Evolutionary conservation across 1,140 invertebrate species (phyloP).

Genomic region (Orchestia grillus): DNA sequence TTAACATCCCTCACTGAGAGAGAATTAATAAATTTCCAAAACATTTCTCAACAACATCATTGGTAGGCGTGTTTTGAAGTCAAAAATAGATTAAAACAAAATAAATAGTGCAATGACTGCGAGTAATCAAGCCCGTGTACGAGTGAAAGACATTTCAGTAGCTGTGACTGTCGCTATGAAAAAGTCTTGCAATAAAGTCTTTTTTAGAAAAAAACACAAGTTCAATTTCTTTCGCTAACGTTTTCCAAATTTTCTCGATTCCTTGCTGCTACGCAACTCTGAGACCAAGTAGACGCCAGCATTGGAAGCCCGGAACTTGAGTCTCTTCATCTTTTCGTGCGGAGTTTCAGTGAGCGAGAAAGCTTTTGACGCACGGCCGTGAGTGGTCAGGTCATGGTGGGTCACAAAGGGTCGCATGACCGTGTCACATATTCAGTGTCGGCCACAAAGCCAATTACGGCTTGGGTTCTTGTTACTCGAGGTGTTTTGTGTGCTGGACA

Average conservation of each 20-base stretch:
- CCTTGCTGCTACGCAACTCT: not conserved
- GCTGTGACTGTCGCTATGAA: not conserved
- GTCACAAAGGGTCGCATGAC: constrained; percentile 4
- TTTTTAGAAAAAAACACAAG: not conserved
- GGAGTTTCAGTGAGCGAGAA: not conserved
- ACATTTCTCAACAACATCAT: not conserved
- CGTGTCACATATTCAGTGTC: constrained; percentile 43
- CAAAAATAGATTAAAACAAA: not conserved
- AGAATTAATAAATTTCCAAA: too few species aligned
- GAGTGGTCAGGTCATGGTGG: constrained; percentile 11
- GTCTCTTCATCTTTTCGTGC: not conserved
- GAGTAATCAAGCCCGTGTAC: not conserved
- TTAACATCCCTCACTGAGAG: too few species aligned
- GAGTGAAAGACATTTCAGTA: not conserved
- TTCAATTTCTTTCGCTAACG: not conserved
- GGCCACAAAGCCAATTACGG: constrained; percentile 30
- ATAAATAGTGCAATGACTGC: not conserved
- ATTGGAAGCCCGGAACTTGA: not conserved
- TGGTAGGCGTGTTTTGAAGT: not conserved
- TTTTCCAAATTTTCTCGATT: not conserved
- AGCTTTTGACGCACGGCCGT: constrained; percentile 20
- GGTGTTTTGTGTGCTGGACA: not conserved
- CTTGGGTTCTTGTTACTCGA: constrained; percentile 24
- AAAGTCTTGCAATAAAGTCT: not conserved
- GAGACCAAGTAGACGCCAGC: not conserved